phyloP scores from a whole-genome alignment of 2,113 vertebrate species.

The Chaetops frenatus region DNA sequence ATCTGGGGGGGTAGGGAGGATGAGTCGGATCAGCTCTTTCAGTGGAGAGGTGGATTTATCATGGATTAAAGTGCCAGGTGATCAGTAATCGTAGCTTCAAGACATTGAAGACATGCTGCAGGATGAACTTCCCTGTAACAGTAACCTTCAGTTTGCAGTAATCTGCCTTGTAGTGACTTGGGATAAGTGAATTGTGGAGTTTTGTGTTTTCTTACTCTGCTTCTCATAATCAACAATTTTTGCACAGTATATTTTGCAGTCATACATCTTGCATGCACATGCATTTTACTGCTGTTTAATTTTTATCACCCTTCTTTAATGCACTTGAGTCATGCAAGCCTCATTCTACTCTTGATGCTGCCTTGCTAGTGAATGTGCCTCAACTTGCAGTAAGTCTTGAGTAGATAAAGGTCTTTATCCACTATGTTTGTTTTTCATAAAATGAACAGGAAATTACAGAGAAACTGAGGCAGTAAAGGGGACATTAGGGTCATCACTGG shows the following conservation, averaged over 20 bases:
- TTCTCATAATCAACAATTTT: background rate
- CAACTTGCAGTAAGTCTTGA: background rate
- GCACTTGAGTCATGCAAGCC: background rate
- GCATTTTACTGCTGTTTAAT: background rate
- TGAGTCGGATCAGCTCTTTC: slow-evolving; percentile 6
- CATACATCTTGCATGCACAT: background rate
- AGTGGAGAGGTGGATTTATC: background rate
- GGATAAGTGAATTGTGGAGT: background rate
- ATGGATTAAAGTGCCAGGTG: slow-evolving; percentile 6
- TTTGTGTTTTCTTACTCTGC: background rate
- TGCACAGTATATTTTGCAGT: background rate
- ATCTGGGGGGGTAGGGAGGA: background rate
- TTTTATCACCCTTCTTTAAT: background rate
- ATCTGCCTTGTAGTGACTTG: background rate
- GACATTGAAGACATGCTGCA: background rate
- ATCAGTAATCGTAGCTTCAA: background rate
- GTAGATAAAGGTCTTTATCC: background rate
- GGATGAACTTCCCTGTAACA: background rate
- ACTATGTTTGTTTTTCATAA: background rate
- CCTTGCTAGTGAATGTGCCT: background rate
- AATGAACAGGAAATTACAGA: background rate
- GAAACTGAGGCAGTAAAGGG: background rate
- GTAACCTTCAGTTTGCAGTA: background rate
- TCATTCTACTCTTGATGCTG: background rate
- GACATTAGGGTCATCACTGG: background rate